Percentiles rank a stretch among this genome's conserved stretches.
These are phyloP conservation scores for Megaustenia siamemsis DNA, from an alignment of 2,888 invertebrate species.

Conservation along the genomic window DNA sequence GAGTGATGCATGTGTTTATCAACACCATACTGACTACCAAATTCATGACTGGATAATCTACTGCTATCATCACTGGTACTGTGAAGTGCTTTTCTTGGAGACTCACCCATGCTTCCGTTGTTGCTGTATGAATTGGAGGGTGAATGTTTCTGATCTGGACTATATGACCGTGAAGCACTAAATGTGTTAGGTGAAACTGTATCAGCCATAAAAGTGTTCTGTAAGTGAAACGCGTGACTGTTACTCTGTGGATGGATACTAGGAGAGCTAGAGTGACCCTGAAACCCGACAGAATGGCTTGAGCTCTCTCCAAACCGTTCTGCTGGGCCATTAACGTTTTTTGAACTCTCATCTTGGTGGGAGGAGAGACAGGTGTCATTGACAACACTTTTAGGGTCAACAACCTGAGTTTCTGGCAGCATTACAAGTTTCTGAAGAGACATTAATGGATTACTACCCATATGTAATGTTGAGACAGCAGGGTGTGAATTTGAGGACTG, in stretches of 20 bases:
- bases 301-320: conserved; percentile 59
- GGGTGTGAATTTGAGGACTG: conserved; percentile 30
- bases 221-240: neutral
- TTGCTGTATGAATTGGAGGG: neutral
- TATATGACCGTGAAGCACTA: conserved; percentile 5
- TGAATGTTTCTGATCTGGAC: conserved; percentile 6
- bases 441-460: conserved; percentile 70
- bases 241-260: conserved; percentile 2
- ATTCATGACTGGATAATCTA: neutral
- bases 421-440: conserved; percentile 75
- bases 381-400: conserved; percentile 78
- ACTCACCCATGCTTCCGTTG: too few relatives aligned
- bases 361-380: conserved; percentile 71
- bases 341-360: conserved; percentile 65
- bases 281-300: conserved; percentile 61
- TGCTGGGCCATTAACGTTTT: conserved; percentile 69
- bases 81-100: neutral
- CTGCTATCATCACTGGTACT: neutral
- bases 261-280: conserved; percentile 51
- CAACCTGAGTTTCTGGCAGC: conserved; percentile 74
- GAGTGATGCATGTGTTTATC: conserved; percentile 14
- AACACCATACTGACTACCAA: conserved; percentile 1
- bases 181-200: neutral
- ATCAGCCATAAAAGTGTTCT: neutral
- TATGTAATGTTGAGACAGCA: conserved; percentile 14